Evolutionary conservation across 2,888 invertebrate species (phyloP), one percentile per base, ranked within the genome.

Genomic region (Lordiphosa fenestrarum): DNA sequence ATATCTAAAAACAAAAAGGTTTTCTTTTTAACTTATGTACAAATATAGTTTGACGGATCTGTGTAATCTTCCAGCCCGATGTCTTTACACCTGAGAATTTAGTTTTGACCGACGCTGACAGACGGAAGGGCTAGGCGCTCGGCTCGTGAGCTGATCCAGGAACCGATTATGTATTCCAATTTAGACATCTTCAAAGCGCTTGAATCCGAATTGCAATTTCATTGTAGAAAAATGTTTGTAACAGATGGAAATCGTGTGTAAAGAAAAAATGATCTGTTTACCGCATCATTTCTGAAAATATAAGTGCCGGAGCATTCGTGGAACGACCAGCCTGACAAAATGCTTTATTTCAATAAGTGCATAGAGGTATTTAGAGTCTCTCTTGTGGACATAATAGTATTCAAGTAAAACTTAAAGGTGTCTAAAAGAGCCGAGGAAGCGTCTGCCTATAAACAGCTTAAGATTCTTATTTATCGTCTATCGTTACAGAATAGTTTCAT

Each of bases 21-120:
- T 40, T 30, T 39, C 15, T 30, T 37, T 52, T 21, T 53, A 40
- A 53, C 52, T 52, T 53, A 53, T 53, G 30, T 53, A 53, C 53
- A 53, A 53, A 53, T 53, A 53, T 53, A 53, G 51, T 53, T 53
- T 53, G 53, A 51, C 54, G 53, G 54, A 54, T 54, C 40, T 54
- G 53, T 54, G 47, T 36, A 46, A 51, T 50, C 46, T 41, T 40
- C 53, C 54, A 36, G 40, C 53, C 53, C 35, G 53, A 39, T 54
- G 52, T 52, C 40, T 51, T 54, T 54, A 54, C 54, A 54, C 54
- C 54, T 54, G 54, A 54, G 54, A 54, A 54, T 52, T 40, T 53
- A 54, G 54, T 35, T 53, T 53, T 33, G 15, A 51, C 52, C 39
- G 53, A 53, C 52, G 53, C 53, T 52, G 39, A 53, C 53, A 39